phyloP scores from a whole-genome alignment of 2,113 vertebrate species.

The Pardalotus punctatus region DNA sequence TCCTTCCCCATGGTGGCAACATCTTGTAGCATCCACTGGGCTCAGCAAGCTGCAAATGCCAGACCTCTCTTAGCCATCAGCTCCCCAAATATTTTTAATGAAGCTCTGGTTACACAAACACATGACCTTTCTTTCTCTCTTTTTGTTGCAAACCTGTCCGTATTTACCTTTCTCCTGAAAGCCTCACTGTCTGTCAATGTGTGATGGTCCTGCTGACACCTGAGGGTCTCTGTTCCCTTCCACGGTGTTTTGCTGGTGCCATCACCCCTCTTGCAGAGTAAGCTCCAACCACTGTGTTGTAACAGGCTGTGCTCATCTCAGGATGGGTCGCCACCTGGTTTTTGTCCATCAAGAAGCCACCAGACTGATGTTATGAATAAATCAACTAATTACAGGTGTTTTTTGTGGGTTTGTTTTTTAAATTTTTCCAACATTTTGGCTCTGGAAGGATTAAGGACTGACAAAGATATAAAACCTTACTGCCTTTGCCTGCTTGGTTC shows the following conservation, averaged over 20 bases:
- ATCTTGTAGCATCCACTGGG: neutral
- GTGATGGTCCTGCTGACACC: neutral
- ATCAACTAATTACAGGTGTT: neutral
- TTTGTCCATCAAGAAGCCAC: neutral
- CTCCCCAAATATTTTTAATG: neutral
- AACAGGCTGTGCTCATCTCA: neutral
- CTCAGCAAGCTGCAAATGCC: neutral
- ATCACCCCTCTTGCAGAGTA: fast-evolving
- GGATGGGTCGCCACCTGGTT: neutral
- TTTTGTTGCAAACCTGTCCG: neutral
- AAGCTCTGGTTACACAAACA: fast-evolving
- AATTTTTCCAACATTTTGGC: neutral
- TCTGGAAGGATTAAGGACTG: neutral
- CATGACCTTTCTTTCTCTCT: neutral
- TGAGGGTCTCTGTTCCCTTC: neutral
- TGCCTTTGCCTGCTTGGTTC: neutral
- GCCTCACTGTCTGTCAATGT: neutral
- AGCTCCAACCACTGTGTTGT: neutral
- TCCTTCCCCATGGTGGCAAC: neutral
- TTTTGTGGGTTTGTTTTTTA: neutral
- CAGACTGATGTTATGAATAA: neutral
- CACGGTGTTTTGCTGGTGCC: neutral
- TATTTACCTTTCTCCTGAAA: neutral
- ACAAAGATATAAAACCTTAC: neutral
- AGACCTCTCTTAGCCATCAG: neutral